These are phyloP conservation scores for Melanotaenia boesemani DNA, from an alignment of 2,797 vertebrate species.

Conservation along the genomic window DNA sequence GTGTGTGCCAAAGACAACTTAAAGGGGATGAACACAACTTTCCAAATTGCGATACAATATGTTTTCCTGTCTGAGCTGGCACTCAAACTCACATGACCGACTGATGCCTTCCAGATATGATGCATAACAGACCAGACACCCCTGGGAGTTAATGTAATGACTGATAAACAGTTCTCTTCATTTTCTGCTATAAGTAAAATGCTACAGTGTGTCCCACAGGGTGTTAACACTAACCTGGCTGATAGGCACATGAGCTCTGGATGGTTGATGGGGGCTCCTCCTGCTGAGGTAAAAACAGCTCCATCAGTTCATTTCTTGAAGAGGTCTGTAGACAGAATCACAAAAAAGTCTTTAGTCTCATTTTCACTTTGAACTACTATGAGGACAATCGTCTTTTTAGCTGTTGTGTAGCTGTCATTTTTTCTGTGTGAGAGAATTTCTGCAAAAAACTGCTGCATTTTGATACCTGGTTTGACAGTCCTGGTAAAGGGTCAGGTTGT, in stretches of 20 bases:
- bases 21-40: too few species aligned
- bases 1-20: too few species aligned
- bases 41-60: too few species aligned
- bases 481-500: conserved; percentile 8
- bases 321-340: conserved; percentile 48
- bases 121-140: too few species aligned
- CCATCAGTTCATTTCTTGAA: conserved; percentile 61
- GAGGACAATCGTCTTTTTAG: not conserved
- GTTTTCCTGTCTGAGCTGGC: too few species aligned
- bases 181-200: too few species aligned
- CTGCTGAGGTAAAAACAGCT: conserved; percentile 58
- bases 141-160: too few species aligned
- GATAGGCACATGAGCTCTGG: conserved; percentile 14
- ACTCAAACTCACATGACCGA: too few species aligned
- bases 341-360: not conserved
- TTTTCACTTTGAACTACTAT: not conserved
- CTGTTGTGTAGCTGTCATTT: not conserved
- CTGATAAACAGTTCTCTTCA: too few species aligned
- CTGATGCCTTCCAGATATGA: too few species aligned
- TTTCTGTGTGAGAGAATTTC: too few species aligned
- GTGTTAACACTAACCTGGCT: conserved; percentile 50
- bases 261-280: conserved; percentile 26
- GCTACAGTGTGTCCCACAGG: not conserved
- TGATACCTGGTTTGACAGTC: conserved; percentile 44
- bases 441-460: not conserved